Evolutionary conservation across 1,140 invertebrate genomes (phyloP).

Genomic region (Drosophila leontia): DNA sequence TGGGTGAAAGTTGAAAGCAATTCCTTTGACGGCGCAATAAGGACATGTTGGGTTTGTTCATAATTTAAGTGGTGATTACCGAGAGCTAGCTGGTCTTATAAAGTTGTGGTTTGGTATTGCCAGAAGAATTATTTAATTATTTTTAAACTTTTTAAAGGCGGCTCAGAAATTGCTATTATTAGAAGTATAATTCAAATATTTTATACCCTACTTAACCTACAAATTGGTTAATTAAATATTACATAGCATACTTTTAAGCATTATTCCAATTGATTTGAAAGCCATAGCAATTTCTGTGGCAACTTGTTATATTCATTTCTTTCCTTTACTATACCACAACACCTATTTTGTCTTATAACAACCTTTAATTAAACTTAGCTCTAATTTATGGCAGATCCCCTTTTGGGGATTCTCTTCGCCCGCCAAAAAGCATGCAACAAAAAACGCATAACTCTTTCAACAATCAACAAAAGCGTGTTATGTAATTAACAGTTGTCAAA

Average conservation of each 20-base stretch:
- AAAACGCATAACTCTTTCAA: constrained; percentile 27
- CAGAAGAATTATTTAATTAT: too few relatives aligned
- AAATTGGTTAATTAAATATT: neutral
- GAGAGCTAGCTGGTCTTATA: neutral
- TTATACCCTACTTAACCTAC: neutral
- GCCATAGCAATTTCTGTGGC: neutral
- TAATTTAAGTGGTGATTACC: neutral
- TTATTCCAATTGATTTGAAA: neutral
- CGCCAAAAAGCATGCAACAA: constrained; percentile 43
- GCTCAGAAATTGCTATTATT: neutral
- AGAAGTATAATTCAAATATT: neutral
- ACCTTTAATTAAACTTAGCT: constrained; percentile 8
- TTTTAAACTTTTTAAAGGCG: neutral
- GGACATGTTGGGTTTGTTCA: constrained; percentile 6
- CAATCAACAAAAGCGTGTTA: constrained; percentile 35
- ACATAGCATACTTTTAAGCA: neutral
- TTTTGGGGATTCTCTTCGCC: neutral
- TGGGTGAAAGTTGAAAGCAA: constrained; percentile 39
- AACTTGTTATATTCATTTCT: too few relatives aligned
- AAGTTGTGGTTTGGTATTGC: neutral
- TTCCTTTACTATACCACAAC: neutral
- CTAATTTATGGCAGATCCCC: neutral
- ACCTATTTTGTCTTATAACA: neutral
- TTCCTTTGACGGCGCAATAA: constrained; percentile 1
- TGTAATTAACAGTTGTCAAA: constrained; percentile 15